Evolutionary conservation across 2,888 invertebrate species (phyloP).

Genomic region (Parthenolecanium corni): DNA sequence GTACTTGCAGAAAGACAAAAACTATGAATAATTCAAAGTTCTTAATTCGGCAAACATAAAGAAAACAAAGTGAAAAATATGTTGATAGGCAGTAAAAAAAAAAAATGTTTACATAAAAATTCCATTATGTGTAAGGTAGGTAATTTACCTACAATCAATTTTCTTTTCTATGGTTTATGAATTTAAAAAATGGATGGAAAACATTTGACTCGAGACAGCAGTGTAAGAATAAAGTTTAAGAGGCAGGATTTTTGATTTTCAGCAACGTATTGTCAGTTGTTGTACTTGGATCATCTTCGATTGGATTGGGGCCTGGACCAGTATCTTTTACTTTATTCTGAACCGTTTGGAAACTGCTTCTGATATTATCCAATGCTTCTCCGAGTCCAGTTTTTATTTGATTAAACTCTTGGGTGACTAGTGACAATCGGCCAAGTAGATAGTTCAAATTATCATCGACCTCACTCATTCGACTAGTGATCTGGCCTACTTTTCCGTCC

Average conservation of each 20-base stretch:
- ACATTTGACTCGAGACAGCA: too few species aligned
- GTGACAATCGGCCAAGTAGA: conserved; percentile 60
- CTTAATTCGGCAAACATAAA: too few species aligned
- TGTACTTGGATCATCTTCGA: conserved; percentile 36
- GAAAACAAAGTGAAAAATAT: too few species aligned
- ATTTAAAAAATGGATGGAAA: too few species aligned
- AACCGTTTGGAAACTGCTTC: conserved; percentile 52
- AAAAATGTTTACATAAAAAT: too few species aligned
- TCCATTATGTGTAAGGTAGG: too few species aligned
- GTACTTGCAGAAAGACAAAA: too few species aligned
- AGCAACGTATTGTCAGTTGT: neutral
- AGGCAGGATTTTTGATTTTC: neutral
- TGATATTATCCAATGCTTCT: conserved; percentile 57
- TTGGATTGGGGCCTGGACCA: conserved; percentile 41
- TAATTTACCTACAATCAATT: too few species aligned
- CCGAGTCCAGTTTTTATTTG: conserved; percentile 65
- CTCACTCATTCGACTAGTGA: conserved; percentile 62
- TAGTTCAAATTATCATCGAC: conserved; percentile 74
- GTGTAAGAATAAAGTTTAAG: neutral
- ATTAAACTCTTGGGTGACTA: conserved; percentile 75
- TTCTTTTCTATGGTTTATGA: too few species aligned
- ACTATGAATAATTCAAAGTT: too few species aligned
- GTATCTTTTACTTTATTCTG: conserved; percentile 42
- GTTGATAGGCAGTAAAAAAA: too few species aligned
- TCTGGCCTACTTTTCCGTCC: conserved; percentile 46